Conservation (phyloP, 2,113 vertebrate genomes). For the Turdus rufiventris region DNA sequence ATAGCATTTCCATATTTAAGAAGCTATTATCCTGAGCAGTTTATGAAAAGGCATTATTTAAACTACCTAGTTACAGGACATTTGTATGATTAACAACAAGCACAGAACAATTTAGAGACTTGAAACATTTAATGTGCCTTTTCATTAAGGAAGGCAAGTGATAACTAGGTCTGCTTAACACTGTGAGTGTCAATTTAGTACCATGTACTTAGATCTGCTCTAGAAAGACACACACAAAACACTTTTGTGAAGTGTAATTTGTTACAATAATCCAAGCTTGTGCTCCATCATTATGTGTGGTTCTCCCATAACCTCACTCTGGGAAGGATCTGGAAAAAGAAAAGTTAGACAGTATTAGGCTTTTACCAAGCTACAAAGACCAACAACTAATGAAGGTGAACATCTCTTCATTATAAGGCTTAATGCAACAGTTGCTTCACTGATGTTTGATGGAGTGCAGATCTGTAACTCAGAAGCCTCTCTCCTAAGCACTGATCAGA, state of each 20-base stretch:
- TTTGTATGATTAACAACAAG: slow-evolving; percentile 52
- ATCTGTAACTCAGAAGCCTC: neutral
- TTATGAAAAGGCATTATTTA: slow-evolving; percentile 21
- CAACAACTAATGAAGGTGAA: neutral
- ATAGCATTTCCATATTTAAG: slow-evolving; percentile 24
- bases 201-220: slow-evolving; percentile 7
- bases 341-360: neutral
- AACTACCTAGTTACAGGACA: slow-evolving; percentile 46
- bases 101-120: slow-evolving; percentile 43
- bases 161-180: slow-evolving; percentile 29
- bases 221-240: slow-evolving; percentile 35
- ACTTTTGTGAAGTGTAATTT: neutral
- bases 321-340: slow-evolving; percentile 82
- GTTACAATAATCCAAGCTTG: slow-evolving; percentile 86
- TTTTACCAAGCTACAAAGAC: neutral
- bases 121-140: slow-evolving; percentile 63
- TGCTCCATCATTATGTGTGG: slow-evolving; percentile 94
- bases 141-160: slow-evolving; percentile 53
- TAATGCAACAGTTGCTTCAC: neutral
- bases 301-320: slow-evolving; percentile 92
- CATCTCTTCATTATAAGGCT: neutral
- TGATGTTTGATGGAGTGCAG: neutral
- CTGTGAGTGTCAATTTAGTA: slow-evolving; percentile 41
- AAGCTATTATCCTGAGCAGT: slow-evolving; percentile 50
- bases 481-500: neutral